These are phyloP conservation scores for Helicoverpa armigera DNA, from an alignment of 1,140 invertebrate species.

Conservation along the genomic window DNA sequence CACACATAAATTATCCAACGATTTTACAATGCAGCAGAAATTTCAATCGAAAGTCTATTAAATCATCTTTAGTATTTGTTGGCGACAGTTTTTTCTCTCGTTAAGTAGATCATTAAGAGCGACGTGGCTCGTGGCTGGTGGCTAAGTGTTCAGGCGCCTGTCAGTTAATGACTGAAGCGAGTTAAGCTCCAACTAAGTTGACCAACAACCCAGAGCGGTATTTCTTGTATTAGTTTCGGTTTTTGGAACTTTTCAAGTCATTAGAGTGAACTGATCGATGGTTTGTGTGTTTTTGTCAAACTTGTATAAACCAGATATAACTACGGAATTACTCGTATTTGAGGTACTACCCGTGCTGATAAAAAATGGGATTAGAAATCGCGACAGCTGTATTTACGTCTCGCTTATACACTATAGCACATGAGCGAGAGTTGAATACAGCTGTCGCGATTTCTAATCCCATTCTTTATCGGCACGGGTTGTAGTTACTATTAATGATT, in stretches of 20 bases:
- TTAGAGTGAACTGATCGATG: background rate
- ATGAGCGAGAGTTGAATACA: no score
- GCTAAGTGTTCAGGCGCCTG: conserved; percentile 18
- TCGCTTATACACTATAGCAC: no score
- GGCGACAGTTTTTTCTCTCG: background rate
- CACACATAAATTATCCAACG: no score
- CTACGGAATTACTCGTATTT: no score
- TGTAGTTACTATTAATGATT: no score
- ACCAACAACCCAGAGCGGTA: background rate
- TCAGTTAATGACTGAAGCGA: conserved; percentile 18
- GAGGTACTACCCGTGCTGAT: no score
- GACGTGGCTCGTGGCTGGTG: background rate
- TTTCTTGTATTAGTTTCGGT: conserved; percentile 16
- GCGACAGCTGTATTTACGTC: no score
- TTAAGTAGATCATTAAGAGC: conserved; percentile 2
- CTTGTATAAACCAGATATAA: no score
- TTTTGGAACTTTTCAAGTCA: background rate
- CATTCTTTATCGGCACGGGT: no score
- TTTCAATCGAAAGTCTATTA: background rate
- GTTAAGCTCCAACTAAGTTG: conserved; percentile 22
- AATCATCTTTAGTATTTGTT: background rate
- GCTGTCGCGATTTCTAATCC: no score
- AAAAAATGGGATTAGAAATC: no score
- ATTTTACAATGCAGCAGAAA: background rate
- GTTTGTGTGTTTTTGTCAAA: no score